Base-by-base conservation (phyloP, 2,888 invertebrate genomes). In the Trissolcus japonicus region DNA sequence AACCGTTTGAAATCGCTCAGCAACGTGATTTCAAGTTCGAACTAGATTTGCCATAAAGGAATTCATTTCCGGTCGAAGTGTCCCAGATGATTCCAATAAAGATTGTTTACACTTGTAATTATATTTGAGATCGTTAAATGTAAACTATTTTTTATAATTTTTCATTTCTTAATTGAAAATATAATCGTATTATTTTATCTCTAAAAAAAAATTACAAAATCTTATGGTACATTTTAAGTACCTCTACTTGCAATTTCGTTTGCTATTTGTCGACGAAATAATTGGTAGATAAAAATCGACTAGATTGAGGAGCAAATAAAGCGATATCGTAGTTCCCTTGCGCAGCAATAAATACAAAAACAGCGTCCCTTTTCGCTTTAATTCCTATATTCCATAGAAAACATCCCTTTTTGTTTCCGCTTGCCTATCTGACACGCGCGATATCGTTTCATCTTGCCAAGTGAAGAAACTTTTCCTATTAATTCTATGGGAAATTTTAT, bases 291-390 rank as follows among this genome's bases (percentile, higher is more conserved):
- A 82, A 81, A 81, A 82, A 83, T 83, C 84, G 72, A 80, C 71
- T 80, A 75, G 81, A 82, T 82, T 83, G 72, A 60, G 59, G 76
- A 80, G 74, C 65, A 80, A 81, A 79, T 80, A 63, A 80, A 79
- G 69, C 76, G 80, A 77, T 66, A 78, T 76, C 72, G 71, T 79
- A 71, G 65, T 55, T 73, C 83, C 82, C 79, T 77, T 76, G 75
- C 68, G 60, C 25, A 67, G 81, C 80, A 83, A 86, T 86, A 86
- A 86, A 86, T 86, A 85, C 80, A 80, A 80, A 80, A 82, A 80
- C 78, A 68, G 76, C 77, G 78, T 79, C 78, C 77, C 79, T 79
- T 72, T 77, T 71, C 76, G 53, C 56, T 14, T 46, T 60, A 57
- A 74, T 78, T 78, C 76, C 76, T 79, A 65, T 79, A 35, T 35